A percentile compares a stretch with the other conserved stretches of the same genome.
Conservation (phyloP, 2,797 vertebrate genomes). For the Siniperca obscura region DNA sequence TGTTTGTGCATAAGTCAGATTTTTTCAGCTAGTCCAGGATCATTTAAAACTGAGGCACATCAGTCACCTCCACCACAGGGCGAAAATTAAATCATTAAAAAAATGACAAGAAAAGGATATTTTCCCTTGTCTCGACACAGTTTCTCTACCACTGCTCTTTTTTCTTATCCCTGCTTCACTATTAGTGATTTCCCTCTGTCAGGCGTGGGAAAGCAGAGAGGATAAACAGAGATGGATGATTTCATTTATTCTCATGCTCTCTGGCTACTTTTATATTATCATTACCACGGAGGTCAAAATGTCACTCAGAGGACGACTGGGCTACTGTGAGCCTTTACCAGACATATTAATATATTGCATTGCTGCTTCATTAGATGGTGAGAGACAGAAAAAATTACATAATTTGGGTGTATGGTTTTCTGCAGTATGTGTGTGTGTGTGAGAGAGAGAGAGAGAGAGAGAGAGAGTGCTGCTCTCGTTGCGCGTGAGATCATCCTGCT, state of each 20-base stretch:
- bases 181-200: conserved; percentile 24
- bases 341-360: neutral
- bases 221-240: conserved; percentile 44
- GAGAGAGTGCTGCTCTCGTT: neutral
- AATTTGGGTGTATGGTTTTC: neutral
- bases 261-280: conserved; percentile 27
- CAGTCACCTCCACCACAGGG: neutral
- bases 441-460: too few relatives aligned
- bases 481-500: conserved; percentile 39
- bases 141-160: conserved; percentile 27
- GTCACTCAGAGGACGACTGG: conserved; percentile 10
- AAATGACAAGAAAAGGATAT: conserved; percentile 3
- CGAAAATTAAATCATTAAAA: neutral
- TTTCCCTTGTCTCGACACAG: neutral
- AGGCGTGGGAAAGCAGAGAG: conserved; percentile 40
- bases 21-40: neutral
- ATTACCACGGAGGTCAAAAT: conserved; percentile 24
- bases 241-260: conserved; percentile 46
- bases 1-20: neutral
- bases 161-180: conserved; percentile 22
- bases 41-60: neutral
- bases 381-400: neutral
- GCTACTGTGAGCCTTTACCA: conserved; percentile 1
- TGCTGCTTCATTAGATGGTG: neutral
- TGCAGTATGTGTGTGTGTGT: conserved; percentile 11